phyloP scores from a whole-genome alignment of 2,888 invertebrate species.

The Meta bourneti region DNA sequence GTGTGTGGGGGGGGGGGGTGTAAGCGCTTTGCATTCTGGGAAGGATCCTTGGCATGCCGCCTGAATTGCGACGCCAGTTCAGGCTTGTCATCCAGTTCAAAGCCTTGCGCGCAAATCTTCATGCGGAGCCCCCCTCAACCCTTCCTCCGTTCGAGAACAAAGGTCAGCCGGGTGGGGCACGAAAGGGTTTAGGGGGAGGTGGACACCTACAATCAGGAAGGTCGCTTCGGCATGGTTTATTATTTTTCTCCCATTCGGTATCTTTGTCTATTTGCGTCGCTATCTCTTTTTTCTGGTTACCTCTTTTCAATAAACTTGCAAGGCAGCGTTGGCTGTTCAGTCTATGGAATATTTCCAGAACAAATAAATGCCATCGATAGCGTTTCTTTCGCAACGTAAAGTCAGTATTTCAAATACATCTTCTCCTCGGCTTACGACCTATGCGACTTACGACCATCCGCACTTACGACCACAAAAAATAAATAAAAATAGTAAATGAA shows the following conservation, averaged over 20 bases:
- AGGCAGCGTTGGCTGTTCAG: background rate
- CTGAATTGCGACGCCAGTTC: conserved; percentile 43
- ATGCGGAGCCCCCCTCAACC: conserved; percentile 17
- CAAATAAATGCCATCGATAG: too few relatives aligned
- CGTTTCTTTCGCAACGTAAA: too few relatives aligned
- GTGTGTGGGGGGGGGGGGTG: background rate
- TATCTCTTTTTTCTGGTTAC: background rate
- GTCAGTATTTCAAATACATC: too few relatives aligned
- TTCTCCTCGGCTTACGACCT: too few relatives aligned
- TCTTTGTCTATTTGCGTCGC: background rate
- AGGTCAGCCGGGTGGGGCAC: conserved; percentile 2
- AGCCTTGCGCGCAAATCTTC: background rate
- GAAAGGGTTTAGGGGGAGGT: background rate
- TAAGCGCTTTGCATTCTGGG: conserved; percentile 53
- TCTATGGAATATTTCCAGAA: background rate
- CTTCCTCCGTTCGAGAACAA: conserved; percentile 27
- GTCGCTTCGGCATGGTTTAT: background rate
- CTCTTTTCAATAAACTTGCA: background rate
- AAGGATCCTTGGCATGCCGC: conserved; percentile 29
- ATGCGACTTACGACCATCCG: too few relatives aligned
- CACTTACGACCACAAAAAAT: too few relatives aligned
- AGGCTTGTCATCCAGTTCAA: conserved; percentile 2
- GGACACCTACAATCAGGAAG: background rate
- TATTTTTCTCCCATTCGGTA: too few relatives aligned
- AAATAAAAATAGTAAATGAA: too few relatives aligned